phyloP scores from a whole-genome alignment of 2,888 invertebrate genomes.

The Neria commutata region DNA sequence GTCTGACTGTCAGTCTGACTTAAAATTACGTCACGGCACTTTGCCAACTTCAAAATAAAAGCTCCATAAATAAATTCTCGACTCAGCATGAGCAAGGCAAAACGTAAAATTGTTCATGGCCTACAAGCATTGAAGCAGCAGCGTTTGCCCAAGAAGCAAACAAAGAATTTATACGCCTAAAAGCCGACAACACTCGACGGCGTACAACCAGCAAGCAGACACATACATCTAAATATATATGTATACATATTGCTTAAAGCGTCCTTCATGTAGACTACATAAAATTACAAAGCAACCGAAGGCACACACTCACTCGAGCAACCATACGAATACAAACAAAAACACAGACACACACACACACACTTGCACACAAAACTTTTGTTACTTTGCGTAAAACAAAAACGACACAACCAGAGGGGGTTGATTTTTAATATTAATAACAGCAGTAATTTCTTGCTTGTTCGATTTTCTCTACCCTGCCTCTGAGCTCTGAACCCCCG shows the following conservation, averaged over 20 bases:
- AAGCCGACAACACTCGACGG: conserved; percentile 15
- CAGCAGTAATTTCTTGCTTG: conserved; percentile 21
- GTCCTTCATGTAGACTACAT: conserved; percentile 26
- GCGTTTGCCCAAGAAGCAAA: not conserved
- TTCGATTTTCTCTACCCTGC: conserved; percentile 10
- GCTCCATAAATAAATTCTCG: too few species aligned
- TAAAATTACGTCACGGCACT: not conserved
- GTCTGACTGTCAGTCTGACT: not conserved
- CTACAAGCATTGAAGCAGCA: conserved; percentile 32
- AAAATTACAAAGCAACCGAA: too few species aligned
- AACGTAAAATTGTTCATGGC: conserved; percentile 37
- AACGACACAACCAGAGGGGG: conserved; percentile 4
- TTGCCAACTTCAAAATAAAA: too few species aligned
- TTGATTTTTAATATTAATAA: conserved; percentile 22
- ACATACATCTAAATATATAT: not conserved
- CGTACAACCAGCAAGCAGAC: not conserved
- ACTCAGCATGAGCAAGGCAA: too few species aligned
- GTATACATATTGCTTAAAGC: too few species aligned
- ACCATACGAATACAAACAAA: conserved; percentile 6
- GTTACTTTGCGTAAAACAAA: conserved; percentile 35
- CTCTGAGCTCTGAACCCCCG: not conserved
- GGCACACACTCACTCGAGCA: too few species aligned
- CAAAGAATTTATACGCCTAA: conserved; percentile 29
- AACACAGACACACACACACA: conserved; percentile 14
- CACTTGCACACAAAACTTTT: conserved; percentile 32